Conservation (phyloP, 1,140 invertebrate genomes). For the Drosophila orosa region DNA sequence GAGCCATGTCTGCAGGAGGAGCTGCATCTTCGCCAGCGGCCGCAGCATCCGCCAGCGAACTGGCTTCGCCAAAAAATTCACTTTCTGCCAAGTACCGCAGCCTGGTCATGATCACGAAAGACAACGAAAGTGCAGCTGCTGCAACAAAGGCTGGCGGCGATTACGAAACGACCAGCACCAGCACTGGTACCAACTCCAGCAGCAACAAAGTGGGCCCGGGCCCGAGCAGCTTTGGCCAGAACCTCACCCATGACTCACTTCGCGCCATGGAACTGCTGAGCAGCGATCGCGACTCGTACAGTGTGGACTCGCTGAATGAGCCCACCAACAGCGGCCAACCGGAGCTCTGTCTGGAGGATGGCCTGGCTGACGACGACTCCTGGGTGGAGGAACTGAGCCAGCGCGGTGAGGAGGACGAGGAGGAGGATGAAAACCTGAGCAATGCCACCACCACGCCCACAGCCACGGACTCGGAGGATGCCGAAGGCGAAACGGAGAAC, state of each 20-base stretch:
- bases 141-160: constrained; percentile 21
- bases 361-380: constrained; percentile 93
- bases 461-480: constrained; percentile 85
- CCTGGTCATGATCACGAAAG: constrained; percentile 94
- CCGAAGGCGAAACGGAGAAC: constrained; percentile 64
- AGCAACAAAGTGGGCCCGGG: constrained; percentile 25
- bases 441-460: constrained; percentile 85
- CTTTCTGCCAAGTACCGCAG: constrained; percentile 90
- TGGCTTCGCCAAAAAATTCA: constrained; percentile 64
- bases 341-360: constrained; percentile 88
- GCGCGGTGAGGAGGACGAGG: constrained; percentile 89
- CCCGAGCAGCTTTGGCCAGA: constrained; percentile 56
- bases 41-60: constrained; percentile 31
- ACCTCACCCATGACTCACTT: constrained; percentile 64
- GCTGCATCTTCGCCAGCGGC: constrained; percentile 15
- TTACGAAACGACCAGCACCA: constrained; percentile 42
- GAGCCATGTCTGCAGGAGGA: constrained; percentile 3
- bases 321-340: constrained; percentile 3
- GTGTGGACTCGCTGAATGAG: constrained; percentile 68
- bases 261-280: constrained; percentile 51
- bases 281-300: constrained; percentile 70
- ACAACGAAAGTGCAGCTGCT: constrained; percentile 60
- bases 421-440: constrained; percentile 87
- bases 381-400: constrained; percentile 94
- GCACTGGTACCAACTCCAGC: constrained; percentile 22